phyloP scores from a whole-genome alignment of 2,888 invertebrate genomes.

The Colostygia pectinataria region DNA sequence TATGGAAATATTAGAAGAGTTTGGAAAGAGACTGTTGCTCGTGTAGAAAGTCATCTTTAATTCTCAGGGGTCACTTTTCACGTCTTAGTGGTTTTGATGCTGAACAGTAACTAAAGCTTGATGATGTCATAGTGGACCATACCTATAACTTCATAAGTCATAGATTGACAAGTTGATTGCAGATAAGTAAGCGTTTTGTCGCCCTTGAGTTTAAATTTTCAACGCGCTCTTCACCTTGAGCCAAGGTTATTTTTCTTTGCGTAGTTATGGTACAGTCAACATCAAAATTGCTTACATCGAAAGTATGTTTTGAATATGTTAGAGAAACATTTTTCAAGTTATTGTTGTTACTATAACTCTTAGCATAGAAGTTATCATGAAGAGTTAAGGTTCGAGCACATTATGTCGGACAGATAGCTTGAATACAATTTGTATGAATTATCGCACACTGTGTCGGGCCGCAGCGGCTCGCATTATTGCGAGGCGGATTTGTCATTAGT shows the following conservation, averaged over 20 bases:
- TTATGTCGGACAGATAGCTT: no score
- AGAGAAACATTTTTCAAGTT: no score
- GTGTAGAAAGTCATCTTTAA: conserved; percentile 60
- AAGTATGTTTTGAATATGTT: neutral
- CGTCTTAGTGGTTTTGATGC: conserved; percentile 32
- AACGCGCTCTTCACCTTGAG: conserved; percentile 65
- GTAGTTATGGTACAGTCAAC: no score
- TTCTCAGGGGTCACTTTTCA: conserved; percentile 16
- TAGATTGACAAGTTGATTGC: conserved; percentile 71
- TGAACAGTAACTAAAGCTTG: conserved; percentile 46
- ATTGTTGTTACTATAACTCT: no score
- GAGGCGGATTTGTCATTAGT: no score
- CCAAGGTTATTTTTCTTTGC: conserved; percentile 20
- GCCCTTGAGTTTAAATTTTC: conserved; percentile 64
- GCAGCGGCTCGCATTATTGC: no score
- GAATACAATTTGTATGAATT: no score
- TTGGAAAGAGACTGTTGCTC: conserved; percentile 54
- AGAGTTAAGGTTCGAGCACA: no score
- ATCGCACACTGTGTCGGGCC: no score
- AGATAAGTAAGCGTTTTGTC: conserved; percentile 52
- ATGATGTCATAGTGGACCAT: conserved; percentile 44
- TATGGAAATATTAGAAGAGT: conserved; percentile 45
- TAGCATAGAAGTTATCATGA: no score
- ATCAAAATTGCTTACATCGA: neutral
- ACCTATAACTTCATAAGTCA: conserved; percentile 64